Base-by-base conservation (phyloP, 1,140 invertebrate genomes). In the Aporrectodea caliginosa region DNA sequence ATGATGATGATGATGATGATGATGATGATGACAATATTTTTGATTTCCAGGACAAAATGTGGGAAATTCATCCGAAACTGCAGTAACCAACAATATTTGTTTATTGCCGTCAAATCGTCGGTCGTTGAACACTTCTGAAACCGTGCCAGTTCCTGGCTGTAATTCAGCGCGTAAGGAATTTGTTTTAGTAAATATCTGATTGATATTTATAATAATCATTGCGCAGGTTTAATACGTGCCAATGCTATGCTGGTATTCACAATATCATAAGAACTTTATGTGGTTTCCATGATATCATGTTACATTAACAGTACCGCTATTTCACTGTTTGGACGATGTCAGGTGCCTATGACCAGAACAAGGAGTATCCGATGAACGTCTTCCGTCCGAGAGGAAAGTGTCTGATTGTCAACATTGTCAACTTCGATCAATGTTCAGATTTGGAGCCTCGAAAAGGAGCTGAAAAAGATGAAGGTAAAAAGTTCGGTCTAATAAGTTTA, bases 1-100 rank as follows among this genome's bases (percentile, higher is more conserved):
- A 88, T 84, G 90, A 92, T 77, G 90, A 91, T 82, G 92, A 91
- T 77, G 89, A 89, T n/a, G 92, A 90, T 31, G 92, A 93, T 83
- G 91, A 92, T 83, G 84, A 83, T 58, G 84, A 84, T 79, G 79
- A 77, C 30, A 82, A 58, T 12, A 58, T 58, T 58, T 58, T 12
- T 58, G 6, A 12, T 58, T 12, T 12, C 6, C 6, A 58, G 43
- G 43, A 58, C 6, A 58, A 58, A 58, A 58, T 58, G 43, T 12
- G 22, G 6, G 43, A 12, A 6, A 58, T 58, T 22, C 43, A 58
- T 58, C 43, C 22, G 22, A 58, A 22, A 58, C 22, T 58, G 43
- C 6, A 58, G 22, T 22, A 58, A 6, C 43, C 6, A 58, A 12
- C 43, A 22, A 58, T 6, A 22, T 58, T 58, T 6, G 43, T 58